Base-by-base conservation (phyloP, 2,888 invertebrate species). In the Coleophora flavipennella region DNA sequence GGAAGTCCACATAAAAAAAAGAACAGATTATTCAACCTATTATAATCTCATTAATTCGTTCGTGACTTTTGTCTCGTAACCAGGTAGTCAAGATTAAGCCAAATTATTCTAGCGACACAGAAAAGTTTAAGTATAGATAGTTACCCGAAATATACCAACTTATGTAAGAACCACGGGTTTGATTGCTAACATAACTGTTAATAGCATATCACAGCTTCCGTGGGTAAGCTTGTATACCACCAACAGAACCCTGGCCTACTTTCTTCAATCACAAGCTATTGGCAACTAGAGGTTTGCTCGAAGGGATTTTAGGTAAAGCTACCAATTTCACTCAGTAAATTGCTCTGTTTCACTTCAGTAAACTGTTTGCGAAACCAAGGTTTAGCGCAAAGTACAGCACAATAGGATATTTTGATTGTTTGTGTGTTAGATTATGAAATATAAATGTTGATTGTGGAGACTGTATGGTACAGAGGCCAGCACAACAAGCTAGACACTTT, bases 181-280 rank as follows among this genome's bases (percentile, higher is more conserved):
- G n/a, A n/a, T n/a, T n/a, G n/a, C n/a, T n/a, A n/a, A n/a, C n/a
- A n/a, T n/a, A n/a, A n/a, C n/a, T n/a, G n/a, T n/a, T n/a, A n/a
- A n/a, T 10, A 27, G 28, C 8, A 8, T 27, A 9, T 10, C 20
- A 36, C 29, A 36, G 41, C 36, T 38, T 38, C 38, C 40, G 38
- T 26, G 8, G 29, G 31, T 35, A 29, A 29, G 20, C 29, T 36
- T 14, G 13, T 13, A 28, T 26, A 56, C 52, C 44, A 49, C 43
- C 48, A 53, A 47, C 53, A 49, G 42, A 56, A 50, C 52, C 47
- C 48, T 59, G 61, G 44, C 59, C 65, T 51, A 64, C 62, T 66
- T 67, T 59, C 50, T 45, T 54, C 46, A 44, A 39, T 47, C 45
- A 48, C 45, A 48, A 51, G 48, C 50, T 48, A 59, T 51, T 45